Evolutionary conservation across 2,888 invertebrate species (phyloP).

Genomic region (Dryobota labecula): DNA sequence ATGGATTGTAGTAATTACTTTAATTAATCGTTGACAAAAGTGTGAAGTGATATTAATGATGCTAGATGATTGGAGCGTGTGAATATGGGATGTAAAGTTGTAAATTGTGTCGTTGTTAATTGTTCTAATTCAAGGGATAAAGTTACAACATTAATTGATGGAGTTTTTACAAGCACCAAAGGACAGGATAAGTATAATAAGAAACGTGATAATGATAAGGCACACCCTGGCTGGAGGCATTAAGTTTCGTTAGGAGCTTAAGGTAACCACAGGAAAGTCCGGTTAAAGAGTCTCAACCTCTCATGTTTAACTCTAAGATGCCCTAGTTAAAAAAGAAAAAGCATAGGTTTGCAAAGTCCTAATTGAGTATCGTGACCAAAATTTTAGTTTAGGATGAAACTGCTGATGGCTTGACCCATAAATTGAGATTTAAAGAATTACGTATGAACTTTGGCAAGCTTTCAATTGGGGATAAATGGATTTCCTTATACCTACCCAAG

Average conservation of each 20-base stretch:
- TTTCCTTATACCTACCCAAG: neutral
- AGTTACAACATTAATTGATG: constrained; percentile 23
- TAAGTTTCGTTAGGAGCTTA: too few relatives aligned
- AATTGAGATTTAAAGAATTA: neutral
- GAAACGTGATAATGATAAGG: neutral
- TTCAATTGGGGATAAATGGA: neutral
- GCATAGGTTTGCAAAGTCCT: neutral
- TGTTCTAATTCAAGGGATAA: constrained; percentile 27
- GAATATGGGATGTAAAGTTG: constrained; percentile 61
- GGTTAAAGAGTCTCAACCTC: too few relatives aligned
- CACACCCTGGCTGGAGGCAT: too few relatives aligned
- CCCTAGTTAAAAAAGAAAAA: too few relatives aligned
- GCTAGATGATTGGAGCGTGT: constrained; percentile 69
- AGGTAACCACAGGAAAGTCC: too few relatives aligned
- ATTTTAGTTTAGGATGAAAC: neutral
- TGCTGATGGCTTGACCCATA: neutral
- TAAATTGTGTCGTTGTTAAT: constrained; percentile 37
- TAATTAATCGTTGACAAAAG: constrained; percentile 77
- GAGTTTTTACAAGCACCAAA: neutral
- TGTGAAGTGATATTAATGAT: constrained; percentile 71
- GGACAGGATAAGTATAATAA: neutral
- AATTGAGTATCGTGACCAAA: neutral
- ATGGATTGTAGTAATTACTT: constrained; percentile 81
- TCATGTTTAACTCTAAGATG: too few relatives aligned
- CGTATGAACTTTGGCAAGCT: neutral